Base-by-base conservation (phyloP, 2,888 invertebrate genomes). In the Bombyx huttoni region DNA sequence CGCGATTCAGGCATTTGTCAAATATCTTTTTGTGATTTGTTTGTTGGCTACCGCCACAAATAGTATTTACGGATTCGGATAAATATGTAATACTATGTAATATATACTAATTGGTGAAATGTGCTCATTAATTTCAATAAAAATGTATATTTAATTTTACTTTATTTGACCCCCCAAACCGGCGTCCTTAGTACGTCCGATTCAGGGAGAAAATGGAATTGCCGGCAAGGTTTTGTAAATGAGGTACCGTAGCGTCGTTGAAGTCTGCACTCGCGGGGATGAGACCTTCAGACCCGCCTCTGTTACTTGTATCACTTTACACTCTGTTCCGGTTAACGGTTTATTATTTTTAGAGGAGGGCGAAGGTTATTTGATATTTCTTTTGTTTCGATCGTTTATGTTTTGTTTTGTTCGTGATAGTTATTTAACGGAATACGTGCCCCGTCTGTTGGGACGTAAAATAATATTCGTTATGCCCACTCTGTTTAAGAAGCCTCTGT, bases 171-270 rank as follows among this genome's bases (percentile, higher is more conserved):
- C 40, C 13, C 35, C 45, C 49, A 33, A n/a, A 13, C 13, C 5
- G 5, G 13, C 1, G 13, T 8, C 8, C 13, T 8, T 47, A 52
- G 34, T 52, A 46, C 50, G 33, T 7, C 49, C 50, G 49, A 40
- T 49, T 45, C 3, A 8, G n/a, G 5, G 57, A 61, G 64, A 65
- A 64, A 65, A 66, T 63, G 57, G 59, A 61, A 66, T 65, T 58
- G 64, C 52, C 54, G 56, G 57, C 58, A 59, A 58, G 61, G 60
- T 65, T 55, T 60, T 59, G 58, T 57, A 60, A 67, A 63, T 63
- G 61, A 63, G 58, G 58, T 55, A 54, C 50, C 55, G 54, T 47
- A 54, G 53, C 50, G 47, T 33, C 50, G 46, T 47, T 47, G 52
- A 52, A 50, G 59, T 60, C 59, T 60, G 58, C 53, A 54, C 51